Evolutionary conservation across 2,888 invertebrate species (phyloP), one percentile per base, ranked within the genome.

Genomic region (Latheticus oryzae): DNA sequence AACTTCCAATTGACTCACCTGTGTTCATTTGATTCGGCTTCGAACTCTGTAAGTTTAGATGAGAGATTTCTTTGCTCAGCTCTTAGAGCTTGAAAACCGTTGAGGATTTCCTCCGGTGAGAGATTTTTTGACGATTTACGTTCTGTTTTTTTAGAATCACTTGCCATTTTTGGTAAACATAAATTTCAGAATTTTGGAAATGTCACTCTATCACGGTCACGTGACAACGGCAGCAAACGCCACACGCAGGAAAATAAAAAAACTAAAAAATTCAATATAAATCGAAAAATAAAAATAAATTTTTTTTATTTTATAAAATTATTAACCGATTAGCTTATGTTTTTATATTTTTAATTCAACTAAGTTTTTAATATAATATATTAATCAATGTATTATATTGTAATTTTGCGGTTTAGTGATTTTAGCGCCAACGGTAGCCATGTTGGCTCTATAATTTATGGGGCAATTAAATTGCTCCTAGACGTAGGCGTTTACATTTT

Each of bases 1-100:
- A 37, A n/a, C n/a, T n/a, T n/a, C n/a, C n/a, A n/a, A n/a, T n/a
- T n/a, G n/a, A 78, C 82, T 83, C 82, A 97, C 97, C 93, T 96
- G 83, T 97, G 97, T 81, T 98, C 97, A 77, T 93, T 95, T 60
- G 93, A 84, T 79, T 98, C 97, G 84, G 90, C 87, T 82, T 97
- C 95, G 70, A 97, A 82, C 81, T 97, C 96, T 1, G 92, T 89
- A 60, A 97, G 85, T 84, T 96, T 97, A 68, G 87, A 88, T 16
- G 92, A 91, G 69, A 95, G 81, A 69, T 86, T 85, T 71, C 95
- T 84, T 80, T 97, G 97, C 75, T 97, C 96, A 67, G 86, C 87
- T 33, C 97, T 84, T 45, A 97, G 83, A 58, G 85, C 83, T 80
- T 97, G 94, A 81, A 97, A 97, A 53, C 91, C 92, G 38, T 86